Conservation (phyloP, 2,113 vertebrate genomes). For the Hippopotamus amphibius region DNA sequence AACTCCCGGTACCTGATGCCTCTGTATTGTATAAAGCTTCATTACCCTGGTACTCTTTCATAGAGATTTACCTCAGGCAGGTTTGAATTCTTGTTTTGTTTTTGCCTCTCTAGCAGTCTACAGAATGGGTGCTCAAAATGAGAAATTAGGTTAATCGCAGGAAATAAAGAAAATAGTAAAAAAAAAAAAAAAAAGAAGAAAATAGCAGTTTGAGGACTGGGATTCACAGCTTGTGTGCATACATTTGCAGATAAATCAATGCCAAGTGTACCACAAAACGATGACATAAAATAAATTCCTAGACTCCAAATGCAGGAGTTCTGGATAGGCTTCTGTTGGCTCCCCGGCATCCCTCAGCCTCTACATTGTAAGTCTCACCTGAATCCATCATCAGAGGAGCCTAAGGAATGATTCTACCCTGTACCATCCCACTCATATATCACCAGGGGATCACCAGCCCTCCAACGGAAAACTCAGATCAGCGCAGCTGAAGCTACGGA, state of each 20-base stretch:
- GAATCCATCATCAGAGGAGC: background rate
- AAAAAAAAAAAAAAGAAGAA: background rate
- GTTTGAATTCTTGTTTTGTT: background rate
- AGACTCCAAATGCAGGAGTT: background rate
- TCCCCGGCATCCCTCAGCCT: background rate
- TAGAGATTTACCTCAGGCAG: background rate
- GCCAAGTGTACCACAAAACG: background rate
- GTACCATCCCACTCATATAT: rapidly evolving
- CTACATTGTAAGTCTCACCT: background rate
- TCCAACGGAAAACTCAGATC: background rate
- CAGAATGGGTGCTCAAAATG: background rate
- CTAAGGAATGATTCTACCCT: background rate
- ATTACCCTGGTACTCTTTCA: background rate
- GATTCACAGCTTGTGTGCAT: background rate
- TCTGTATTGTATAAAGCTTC: background rate
- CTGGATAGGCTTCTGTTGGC: background rate
- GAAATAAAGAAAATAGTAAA: background rate
- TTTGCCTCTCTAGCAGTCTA: background rate
- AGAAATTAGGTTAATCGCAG: background rate
- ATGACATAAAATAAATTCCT: background rate
- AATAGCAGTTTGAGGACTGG: background rate
- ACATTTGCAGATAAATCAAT: background rate
- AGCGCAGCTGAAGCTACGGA: background rate
- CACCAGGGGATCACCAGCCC: background rate
- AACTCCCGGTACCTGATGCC: background rate